Base-by-base conservation (phyloP, 2,888 invertebrate species). In the Plebejus melissa region DNA sequence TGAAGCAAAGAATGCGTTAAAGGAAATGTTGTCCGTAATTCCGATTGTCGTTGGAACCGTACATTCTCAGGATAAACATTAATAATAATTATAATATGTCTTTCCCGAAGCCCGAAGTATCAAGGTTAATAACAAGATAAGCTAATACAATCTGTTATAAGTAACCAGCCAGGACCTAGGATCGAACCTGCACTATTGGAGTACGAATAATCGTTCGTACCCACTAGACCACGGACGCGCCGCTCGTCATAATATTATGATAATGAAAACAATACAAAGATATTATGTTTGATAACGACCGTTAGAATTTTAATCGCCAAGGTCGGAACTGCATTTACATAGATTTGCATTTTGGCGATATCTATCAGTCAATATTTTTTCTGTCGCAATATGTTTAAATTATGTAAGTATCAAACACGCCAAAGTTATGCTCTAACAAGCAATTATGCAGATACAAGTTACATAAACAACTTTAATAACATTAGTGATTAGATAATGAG, bases 361-460 rank as follows among this genome's bases (percentile, higher is more conserved):
- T 58, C 58, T 58, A 22, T 58, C 60, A 65, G 60, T 65, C 28
- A 11, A 11, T 65, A 58, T 65, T 28, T 28, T 60, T 58, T n/a
- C n/a, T 22, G 60, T 60, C 60, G 60, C 60, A 60, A 60, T 28
- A 60, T 60, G 60, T 60, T 22, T 65, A 65, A 32, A 28, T 32
- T 65, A 65, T 65, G 32, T 32, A 65, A 32, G 32, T 65, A 13
- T 32, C 13, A 11, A 11, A 9, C 60, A 60, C 36, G 65, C 65
- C 32, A 65, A 65, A 65, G 65, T 36, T 13, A 5, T 13, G 65
- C 2, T 32, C 65, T 13, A 65, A 32, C 32, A 5, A 28, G 32
- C 65, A 65, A 65, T 65, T 65, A 65, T 65, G 65, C 65, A 65
- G 65, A 32, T 65, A 65, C 65, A 32, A 36, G 65, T 65, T 65